These are phyloP conservation scores for Phragmatobia fuliginosa DNA, from an alignment of 2,888 invertebrate genomes.

Conservation along the genomic window DNA sequence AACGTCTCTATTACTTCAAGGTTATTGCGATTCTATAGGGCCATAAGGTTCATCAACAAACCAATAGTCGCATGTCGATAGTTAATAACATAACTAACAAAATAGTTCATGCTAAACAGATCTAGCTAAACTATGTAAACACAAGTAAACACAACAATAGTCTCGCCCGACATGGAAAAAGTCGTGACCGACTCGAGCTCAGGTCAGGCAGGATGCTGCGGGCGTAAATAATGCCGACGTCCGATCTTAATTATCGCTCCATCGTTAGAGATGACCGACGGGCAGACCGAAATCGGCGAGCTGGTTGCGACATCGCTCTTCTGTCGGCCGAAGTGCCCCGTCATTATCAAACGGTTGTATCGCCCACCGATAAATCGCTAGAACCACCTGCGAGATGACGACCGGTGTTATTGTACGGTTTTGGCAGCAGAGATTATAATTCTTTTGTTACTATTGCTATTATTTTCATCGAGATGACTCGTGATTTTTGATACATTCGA, in stretches of 20 bases:
- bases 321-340: slow-evolving; percentile 63
- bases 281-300: slow-evolving; percentile 80
- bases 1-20: slow-evolving; percentile 36
- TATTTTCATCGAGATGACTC: slow-evolving; percentile 79
- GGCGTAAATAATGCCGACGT: slow-evolving; percentile 85
- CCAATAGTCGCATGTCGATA: slow-evolving; percentile 43
- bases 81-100: slow-evolving; percentile 48
- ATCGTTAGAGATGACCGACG: slow-evolving; percentile 85
- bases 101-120: slow-evolving; percentile 53
- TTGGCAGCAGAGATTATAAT: slow-evolving; percentile 81
- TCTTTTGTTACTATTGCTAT: slow-evolving; percentile 81
- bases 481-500: slow-evolving; percentile 65
- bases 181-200: slow-evolving; percentile 80
- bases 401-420: slow-evolving; percentile 73
- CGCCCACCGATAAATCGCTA: slow-evolving; percentile 79
- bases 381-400: slow-evolving; percentile 75
- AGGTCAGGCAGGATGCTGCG: slow-evolving; percentile 80
- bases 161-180: slow-evolving; percentile 78
- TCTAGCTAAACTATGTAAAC: slow-evolving; percentile 68
- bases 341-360: slow-evolving; percentile 76
- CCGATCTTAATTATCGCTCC: slow-evolving; percentile 85
- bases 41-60: slow-evolving; percentile 49
- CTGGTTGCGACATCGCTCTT: slow-evolving; percentile 75
- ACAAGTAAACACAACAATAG: slow-evolving; percentile 78
- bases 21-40: slow-evolving; percentile 35